Evolutionary conservation across 2,113 vertebrate species (phyloP).

Genomic region (Seriola rivoliana): DNA sequence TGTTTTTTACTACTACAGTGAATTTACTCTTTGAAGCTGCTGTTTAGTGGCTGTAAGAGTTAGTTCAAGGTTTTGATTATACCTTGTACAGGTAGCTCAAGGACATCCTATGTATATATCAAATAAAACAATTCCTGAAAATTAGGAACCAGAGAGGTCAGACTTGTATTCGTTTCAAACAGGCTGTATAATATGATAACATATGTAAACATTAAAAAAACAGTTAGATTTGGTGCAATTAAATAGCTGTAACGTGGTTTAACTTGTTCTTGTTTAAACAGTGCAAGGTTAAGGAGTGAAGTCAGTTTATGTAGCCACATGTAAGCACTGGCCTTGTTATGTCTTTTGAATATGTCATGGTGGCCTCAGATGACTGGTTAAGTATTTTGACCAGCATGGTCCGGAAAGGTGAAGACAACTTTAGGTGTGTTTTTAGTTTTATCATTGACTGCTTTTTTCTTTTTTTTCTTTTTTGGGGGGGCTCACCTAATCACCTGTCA

Average conservation of each 20-base stretch:
- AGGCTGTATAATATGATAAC: not conserved
- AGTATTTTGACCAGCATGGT: conserved; percentile 24
- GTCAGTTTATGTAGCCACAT: not conserved
- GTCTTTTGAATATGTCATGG: not conserved
- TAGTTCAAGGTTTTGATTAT: not conserved
- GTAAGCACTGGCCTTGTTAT: not conserved
- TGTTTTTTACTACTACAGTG: not conserved
- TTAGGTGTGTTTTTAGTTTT: not conserved
- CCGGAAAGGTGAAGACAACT: not conserved
- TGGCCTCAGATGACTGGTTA: not conserved
- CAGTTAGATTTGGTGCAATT: not conserved
- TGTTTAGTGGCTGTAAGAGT: not conserved
- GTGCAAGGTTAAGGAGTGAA: not conserved
- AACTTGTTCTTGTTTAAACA: not conserved
- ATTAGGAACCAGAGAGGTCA: not conserved
- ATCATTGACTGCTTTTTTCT: too few species aligned
- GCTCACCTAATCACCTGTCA: too few species aligned
- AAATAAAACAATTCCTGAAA: too few species aligned
- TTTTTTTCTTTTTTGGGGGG: too few species aligned
- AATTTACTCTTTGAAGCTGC: not conserved
- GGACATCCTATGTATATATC: not conserved
- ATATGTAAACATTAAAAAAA: too few species aligned
- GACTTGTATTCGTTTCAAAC: not conserved
- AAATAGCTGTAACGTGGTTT: not conserved
- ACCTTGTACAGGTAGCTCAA: not conserved